Conservation (phyloP, 2,888 invertebrate genomes). For the Lepidocyrtinus sp. region DNA sequence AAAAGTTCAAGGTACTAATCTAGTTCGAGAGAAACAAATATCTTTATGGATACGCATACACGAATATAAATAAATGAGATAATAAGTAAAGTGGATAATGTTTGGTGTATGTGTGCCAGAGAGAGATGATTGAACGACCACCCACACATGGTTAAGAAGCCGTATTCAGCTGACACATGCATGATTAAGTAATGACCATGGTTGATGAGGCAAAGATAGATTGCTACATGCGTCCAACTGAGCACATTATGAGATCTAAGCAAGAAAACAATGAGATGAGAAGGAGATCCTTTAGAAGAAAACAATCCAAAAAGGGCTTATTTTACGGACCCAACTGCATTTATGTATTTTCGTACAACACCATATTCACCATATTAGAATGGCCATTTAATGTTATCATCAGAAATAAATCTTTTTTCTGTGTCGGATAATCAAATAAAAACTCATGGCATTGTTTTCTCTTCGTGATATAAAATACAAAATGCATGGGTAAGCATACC, state of each 20-base stretch:
- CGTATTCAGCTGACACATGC: slow-evolving; percentile 69
- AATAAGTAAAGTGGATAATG: background rate
- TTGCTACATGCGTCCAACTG: slow-evolving; percentile 66
- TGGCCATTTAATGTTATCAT: slow-evolving; percentile 1
- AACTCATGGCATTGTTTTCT: background rate
- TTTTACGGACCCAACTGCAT: background rate
- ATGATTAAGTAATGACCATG: slow-evolving; percentile 70
- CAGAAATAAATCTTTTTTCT: slow-evolving; percentile 7
- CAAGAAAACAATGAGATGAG: slow-evolving; percentile 26
- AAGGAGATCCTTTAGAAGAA: slow-evolving; percentile 31
- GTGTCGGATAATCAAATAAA: slow-evolving; percentile 18
- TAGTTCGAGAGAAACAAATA: too few relatives aligned
- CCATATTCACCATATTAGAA: background rate
- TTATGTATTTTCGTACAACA: background rate
- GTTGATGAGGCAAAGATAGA: slow-evolving; percentile 70
- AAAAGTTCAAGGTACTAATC: too few relatives aligned
- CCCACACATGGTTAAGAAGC: slow-evolving; percentile 68
- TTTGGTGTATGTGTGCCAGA: background rate
- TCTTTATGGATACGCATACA: too few relatives aligned
- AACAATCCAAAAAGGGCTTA: slow-evolving; percentile 5
- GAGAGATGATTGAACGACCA: slow-evolving; percentile 67
- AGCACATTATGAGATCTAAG: slow-evolving; percentile 61
- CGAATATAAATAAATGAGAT: too few relatives aligned
- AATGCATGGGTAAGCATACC: background rate
- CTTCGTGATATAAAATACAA: background rate